A percentile compares a stretch with the other conserved stretches of the same genome.
Evolutionary conservation across 2,888 invertebrate species (phyloP).

Genomic region (Macropis europaea): DNA sequence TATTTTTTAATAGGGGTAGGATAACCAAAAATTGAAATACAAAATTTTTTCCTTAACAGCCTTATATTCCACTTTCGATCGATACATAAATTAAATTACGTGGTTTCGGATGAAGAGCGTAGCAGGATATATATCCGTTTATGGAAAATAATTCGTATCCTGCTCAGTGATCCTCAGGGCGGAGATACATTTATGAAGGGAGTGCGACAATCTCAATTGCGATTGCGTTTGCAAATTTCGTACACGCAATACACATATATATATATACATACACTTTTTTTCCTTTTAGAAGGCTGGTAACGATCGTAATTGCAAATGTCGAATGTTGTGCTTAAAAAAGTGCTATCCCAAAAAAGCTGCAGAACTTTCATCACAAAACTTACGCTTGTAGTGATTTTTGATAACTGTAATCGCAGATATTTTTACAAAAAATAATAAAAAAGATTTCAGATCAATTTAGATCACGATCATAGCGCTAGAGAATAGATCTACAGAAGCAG

Average conservation of each 20-base stretch:
- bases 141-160: slow-evolving; percentile 44
- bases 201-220: slow-evolving; percentile 29
- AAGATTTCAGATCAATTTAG: too few species aligned
- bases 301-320: background rate
- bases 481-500: slow-evolving; percentile 5
- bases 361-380: slow-evolving; percentile 3
- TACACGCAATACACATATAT: slow-evolving; percentile 2
- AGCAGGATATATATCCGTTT: slow-evolving; percentile 42
- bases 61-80: slow-evolving; percentile 66
- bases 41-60: slow-evolving; percentile 57
- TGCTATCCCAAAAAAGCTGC: background rate
- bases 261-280: slow-evolving; percentile 4
- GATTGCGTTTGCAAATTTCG: slow-evolving; percentile 34
- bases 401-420: background rate
- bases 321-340: background rate
- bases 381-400: background rate
- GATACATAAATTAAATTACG: slow-evolving; percentile 63
- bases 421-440: background rate
- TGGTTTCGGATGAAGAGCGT: slow-evolving; percentile 43
- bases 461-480: background rate
- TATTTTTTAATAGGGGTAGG: background rate
- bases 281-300: background rate
- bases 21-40: slow-evolving; percentile 10
- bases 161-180: slow-evolving; percentile 33
- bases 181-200: slow-evolving; percentile 37